A percentile compares a stretch with the other conserved stretches of the same genome.
Evolutionary conservation across 2,888 invertebrate species (phyloP).

Genomic region (Leptopterna dolabrata): DNA sequence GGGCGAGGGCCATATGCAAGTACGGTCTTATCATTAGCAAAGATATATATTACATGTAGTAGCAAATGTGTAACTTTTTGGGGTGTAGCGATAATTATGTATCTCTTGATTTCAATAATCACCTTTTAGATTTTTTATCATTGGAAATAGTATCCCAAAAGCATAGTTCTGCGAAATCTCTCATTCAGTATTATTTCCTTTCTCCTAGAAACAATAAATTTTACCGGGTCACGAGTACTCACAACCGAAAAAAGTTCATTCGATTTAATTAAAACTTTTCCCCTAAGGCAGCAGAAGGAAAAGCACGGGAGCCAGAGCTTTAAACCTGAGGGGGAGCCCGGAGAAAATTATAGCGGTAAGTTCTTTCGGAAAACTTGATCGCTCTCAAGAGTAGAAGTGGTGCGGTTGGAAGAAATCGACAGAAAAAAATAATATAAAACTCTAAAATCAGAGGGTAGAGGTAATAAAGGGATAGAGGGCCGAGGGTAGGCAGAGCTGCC

Average conservation of each 20-base stretch:
- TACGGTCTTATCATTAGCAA: no score
- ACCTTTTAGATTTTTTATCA: no score
- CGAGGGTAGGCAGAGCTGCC: not conserved
- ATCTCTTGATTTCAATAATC: no score
- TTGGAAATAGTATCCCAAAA: not conserved
- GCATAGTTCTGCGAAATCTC: not conserved
- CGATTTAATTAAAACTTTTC: slow-evolving; percentile 55
- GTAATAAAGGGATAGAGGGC: not conserved
- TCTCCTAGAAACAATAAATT: slow-evolving; percentile 39
- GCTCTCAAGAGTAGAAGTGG: slow-evolving; percentile 6
- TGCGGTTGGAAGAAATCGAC: not conserved
- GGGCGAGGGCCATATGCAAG: no score
- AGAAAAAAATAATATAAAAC: not conserved
- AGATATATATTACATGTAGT: no score
- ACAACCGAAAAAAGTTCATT: slow-evolving; percentile 46
- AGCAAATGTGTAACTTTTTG: no score
- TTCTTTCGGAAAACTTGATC: slow-evolving; percentile 41
- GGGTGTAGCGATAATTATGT: no score
- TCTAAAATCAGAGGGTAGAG: not conserved
- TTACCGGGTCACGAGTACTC: not conserved
- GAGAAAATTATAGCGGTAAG: slow-evolving; percentile 43
- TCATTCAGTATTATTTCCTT: not conserved
- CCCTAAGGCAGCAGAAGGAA: slow-evolving; percentile 18
- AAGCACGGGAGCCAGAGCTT: not conserved
- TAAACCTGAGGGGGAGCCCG: slow-evolving; percentile 23